Evolutionary conservation across 2,113 vertebrate genomes (phyloP).

Genomic region (Antechinus stuartii): DNA sequence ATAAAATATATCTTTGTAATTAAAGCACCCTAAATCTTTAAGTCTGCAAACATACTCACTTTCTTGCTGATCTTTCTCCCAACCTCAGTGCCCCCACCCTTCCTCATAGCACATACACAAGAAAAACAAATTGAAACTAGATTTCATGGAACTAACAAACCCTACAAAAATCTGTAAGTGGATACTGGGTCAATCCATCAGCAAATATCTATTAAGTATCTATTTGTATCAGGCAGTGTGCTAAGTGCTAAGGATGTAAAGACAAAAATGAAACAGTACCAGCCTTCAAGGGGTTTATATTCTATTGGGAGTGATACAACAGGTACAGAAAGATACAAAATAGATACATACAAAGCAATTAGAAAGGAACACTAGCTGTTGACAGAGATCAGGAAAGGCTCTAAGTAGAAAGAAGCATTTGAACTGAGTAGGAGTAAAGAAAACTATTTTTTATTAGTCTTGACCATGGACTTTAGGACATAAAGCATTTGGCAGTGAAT

Average conservation of each 20-base stretch:
- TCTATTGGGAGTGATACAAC: background rate
- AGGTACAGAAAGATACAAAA: background rate
- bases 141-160: background rate
- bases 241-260: background rate
- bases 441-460: background rate
- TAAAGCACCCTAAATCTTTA: background rate
- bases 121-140: conserved; percentile 24
- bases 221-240: background rate
- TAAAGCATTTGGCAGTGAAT: background rate
- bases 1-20: background rate
- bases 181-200: background rate
- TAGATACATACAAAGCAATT: background rate
- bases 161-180: background rate
- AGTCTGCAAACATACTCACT: background rate
- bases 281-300: background rate
- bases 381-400: background rate
- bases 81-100: background rate
- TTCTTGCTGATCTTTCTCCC: background rate
- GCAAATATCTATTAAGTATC: background rate
- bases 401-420: background rate
- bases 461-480: background rate
- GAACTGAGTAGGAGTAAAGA: background rate
- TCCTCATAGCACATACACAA: conserved; percentile 16
- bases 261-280: background rate
- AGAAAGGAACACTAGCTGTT: background rate